Conservation (phyloP, 2,113 vertebrate species). For the Bungarus multicinctus region DNA sequence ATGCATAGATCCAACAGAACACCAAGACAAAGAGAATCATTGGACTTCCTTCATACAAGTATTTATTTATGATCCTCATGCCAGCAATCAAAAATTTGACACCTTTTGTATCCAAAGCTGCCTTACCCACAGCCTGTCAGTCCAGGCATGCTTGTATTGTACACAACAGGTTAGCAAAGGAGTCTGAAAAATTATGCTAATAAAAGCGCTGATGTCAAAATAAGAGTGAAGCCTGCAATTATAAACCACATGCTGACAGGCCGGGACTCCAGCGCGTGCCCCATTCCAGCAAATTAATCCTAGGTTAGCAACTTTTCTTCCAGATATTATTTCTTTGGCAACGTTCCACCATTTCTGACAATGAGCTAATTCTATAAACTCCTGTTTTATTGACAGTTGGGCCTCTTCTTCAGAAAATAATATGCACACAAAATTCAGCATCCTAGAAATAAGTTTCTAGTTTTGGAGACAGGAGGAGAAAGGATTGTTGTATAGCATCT, state of each 20-base stretch:
- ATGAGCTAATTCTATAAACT: neutral
- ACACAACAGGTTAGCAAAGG: neutral
- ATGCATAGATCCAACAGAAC: neutral
- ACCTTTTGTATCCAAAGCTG: neutral
- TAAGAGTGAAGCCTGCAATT: conserved; percentile 21
- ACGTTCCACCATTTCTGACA: neutral
- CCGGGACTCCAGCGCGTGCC: neutral
- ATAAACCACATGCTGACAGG: conserved; percentile 22
- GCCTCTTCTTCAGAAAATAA: neutral
- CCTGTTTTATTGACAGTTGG: neutral
- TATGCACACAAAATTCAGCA: neutral
- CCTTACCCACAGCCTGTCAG: neutral
- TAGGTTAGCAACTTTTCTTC: neutral
- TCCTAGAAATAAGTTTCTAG: neutral
- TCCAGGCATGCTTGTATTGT: neutral
- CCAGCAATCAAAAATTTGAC: neutral
- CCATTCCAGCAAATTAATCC: neutral
- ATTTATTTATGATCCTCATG: conserved; percentile 6
- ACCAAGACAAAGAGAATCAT: neutral
- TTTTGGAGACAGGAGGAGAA: neutral
- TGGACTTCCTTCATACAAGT: neutral
- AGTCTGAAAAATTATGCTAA: conserved; percentile 5
- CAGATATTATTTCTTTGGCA: conserved; percentile 17
- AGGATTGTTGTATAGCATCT: neutral
- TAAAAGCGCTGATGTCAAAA: conserved; percentile 2